Evolutionary conservation across 2,797 vertebrate genomes (phyloP), one percentile per base, ranked within the genome.

Genomic region (Fratercula arctica): DNA sequence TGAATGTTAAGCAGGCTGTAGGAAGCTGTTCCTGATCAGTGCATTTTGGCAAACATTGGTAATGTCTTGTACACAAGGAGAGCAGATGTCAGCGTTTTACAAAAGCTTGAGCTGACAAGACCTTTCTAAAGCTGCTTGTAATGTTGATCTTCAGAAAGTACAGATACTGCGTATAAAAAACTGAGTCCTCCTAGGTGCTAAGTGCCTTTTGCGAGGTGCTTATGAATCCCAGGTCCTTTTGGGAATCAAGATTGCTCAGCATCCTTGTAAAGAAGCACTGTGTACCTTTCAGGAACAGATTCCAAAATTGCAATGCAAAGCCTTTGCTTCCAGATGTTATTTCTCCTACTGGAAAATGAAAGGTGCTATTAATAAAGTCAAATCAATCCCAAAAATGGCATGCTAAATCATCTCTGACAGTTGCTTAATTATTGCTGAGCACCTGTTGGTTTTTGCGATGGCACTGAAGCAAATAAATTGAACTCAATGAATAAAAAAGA

Each of bases 381-480:
- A 43, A 85, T 78, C 35, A 88, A 39, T 14, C 28, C 11, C 6
- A 1, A 18, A 93, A 82, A 81, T 37, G 15, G 11, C 13, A 70
- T 53, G 66, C 76, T 91, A 48, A 69, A 33, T 81, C 54, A 79
- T 80, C 78, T 95, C 54, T 63, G 75, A 50, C 31, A 60, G 66
- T 85, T 93, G 16, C 74, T 76, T 92, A 92, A 90, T 92, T 86
- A 76, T 84, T 85, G 53, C 68, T 53, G 69, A 92, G 18, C 33
- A 90, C 16, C 35, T 41, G 13, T 80, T 89, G 72, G 7, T 46
- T 75, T 87, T 89, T 76, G 45, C 14, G 2, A 50, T 82, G 29
- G 24, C 46, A 68, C 29, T 79, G 70, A 94, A 87, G 41, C 68
- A 93, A 93, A 48, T 64, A 72, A 79, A 82, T 68, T 73, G 39